Percentiles rank a stretch among this genome's conserved stretches.
phyloP scores from a whole-genome alignment of 2,113 vertebrate genomes.

The Ammodytes dubius region DNA sequence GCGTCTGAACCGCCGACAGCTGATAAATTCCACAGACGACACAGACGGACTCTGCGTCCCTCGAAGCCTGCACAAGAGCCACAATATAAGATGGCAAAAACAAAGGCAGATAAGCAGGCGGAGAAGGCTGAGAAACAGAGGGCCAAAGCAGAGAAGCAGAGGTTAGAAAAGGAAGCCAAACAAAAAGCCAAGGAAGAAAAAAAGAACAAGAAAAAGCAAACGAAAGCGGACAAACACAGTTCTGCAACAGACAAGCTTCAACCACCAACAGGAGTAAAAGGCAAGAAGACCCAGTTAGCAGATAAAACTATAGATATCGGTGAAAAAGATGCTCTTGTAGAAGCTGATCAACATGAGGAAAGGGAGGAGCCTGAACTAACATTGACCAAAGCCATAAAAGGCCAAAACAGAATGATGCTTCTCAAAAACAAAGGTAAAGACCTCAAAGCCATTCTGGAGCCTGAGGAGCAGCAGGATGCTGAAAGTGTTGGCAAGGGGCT shows the following conservation, averaged over 20 bases:
- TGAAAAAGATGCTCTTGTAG: slow-evolving; percentile 19
- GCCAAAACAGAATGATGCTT: slow-evolving; percentile 70
- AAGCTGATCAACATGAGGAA: slow-evolving; percentile 40
- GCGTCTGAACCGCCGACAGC: not conserved
- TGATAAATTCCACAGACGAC: slow-evolving; percentile 31
- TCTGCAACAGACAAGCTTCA: slow-evolving; percentile 34
- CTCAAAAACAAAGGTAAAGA: slow-evolving; percentile 78
- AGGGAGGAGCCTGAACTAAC: slow-evolving; percentile 44
- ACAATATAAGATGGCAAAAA: slow-evolving; percentile 78
- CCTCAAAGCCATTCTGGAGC: slow-evolving; percentile 55
- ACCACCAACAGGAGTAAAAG: slow-evolving; percentile 45
- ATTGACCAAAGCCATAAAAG: slow-evolving; percentile 62
- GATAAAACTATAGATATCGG: slow-evolving; percentile 51
- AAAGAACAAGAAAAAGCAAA: slow-evolving; percentile 51
- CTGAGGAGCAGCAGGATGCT: slow-evolving; percentile 32
- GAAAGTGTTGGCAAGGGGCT: slow-evolving; percentile 18
- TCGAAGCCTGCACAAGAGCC: slow-evolving; percentile 37
- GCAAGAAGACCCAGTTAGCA: slow-evolving; percentile 60
- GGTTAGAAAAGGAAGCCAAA: slow-evolving; percentile 64
- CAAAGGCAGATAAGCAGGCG: slow-evolving; percentile 61
- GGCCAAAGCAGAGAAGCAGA: slow-evolving; percentile 60
- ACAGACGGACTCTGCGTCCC: slow-evolving; percentile 7
- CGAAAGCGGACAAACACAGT: slow-evolving; percentile 55
- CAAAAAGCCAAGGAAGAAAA: slow-evolving; percentile 64
- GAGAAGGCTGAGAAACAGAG: slow-evolving; percentile 61